Evolutionary conservation across 1,140 invertebrate species (phyloP).

Genomic region (Agrilus planipennis): DNA sequence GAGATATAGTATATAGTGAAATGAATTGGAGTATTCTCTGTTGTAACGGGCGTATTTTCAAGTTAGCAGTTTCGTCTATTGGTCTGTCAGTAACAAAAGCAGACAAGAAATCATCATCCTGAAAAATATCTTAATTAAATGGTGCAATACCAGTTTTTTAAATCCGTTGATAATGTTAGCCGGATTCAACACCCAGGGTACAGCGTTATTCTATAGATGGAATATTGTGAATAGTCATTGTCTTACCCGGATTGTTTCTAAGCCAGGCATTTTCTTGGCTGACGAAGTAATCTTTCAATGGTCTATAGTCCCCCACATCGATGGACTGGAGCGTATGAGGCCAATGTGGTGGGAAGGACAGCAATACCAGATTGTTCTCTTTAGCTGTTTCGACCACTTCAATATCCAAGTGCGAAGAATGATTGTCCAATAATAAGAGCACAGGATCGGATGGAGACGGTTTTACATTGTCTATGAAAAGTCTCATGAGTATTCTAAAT

Average conservation of each 20-base stretch:
- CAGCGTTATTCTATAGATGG: constrained; percentile 27
- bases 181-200: constrained; percentile 22
- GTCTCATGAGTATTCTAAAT: constrained; percentile 9
- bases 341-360: constrained; percentile 28
- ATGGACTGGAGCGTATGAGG: constrained; percentile 28
- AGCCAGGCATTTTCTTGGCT: constrained; percentile 31
- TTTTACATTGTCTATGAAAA: constrained; percentile 10
- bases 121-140: constrained; percentile 27
- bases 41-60: no score
- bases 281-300: constrained; percentile 30
- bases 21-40: no score
- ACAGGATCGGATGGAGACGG: constrained; percentile 11
- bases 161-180: constrained; percentile 35
- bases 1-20: no score
- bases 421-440: no score
- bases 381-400: no score
- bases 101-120: constrained; percentile 25
- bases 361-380: constrained; percentile 21
- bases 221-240: constrained; percentile 38
- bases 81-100: constrained; percentile 28
- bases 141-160: constrained; percentile 24
- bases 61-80: no score
- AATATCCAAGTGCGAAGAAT: no score
- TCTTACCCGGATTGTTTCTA: constrained; percentile 32
- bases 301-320: constrained; percentile 24